Percentiles rank a stretch among this genome's conserved stretches.
phyloP scores from a whole-genome alignment of 1,140 invertebrate genomes.

The Caenorhabditis inopinata region DNA sequence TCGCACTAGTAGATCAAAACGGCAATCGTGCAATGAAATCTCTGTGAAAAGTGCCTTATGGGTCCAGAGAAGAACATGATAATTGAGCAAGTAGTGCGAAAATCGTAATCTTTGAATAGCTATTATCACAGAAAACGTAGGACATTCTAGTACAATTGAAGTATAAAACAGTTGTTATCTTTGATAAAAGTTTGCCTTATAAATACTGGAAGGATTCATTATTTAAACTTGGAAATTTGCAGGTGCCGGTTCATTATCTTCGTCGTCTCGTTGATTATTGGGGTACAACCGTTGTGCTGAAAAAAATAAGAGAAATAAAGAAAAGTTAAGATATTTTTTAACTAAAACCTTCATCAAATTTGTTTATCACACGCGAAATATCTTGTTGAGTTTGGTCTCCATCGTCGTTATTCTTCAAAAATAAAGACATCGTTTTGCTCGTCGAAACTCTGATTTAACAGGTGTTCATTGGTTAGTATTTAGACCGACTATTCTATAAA shows the following conservation, averaged over 20 bases:
- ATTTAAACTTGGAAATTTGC: conserved; percentile 14
- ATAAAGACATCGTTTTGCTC: conserved; percentile 22
- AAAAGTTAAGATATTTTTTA: background rate
- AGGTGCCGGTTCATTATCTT: background rate
- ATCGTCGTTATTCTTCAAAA: conserved; percentile 26
- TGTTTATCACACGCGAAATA: conserved; percentile 29
- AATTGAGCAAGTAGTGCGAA: too few species aligned
- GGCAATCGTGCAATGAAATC: too few species aligned
- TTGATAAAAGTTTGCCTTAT: too few species aligned
- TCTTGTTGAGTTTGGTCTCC: conserved; percentile 12
- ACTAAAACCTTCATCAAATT: conserved; percentile 33
- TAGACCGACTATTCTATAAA: conserved; percentile 5
- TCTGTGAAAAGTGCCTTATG: too few species aligned
- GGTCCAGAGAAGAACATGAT: too few species aligned
- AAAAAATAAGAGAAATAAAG: background rate
- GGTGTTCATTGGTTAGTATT: conserved; percentile 14
- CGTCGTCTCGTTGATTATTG: background rate
- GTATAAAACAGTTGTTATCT: background rate
- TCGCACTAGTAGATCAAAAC: too few species aligned
- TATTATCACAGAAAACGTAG: background rate
- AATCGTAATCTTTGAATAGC: background rate
- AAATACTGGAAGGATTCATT: background rate
- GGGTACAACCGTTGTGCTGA: background rate
- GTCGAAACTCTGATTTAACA: conserved; percentile 9
- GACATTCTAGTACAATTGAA: background rate